These are phyloP conservation scores for Abrostola tripartita DNA, from an alignment of 2,888 invertebrate genomes.

Conservation along the genomic window DNA sequence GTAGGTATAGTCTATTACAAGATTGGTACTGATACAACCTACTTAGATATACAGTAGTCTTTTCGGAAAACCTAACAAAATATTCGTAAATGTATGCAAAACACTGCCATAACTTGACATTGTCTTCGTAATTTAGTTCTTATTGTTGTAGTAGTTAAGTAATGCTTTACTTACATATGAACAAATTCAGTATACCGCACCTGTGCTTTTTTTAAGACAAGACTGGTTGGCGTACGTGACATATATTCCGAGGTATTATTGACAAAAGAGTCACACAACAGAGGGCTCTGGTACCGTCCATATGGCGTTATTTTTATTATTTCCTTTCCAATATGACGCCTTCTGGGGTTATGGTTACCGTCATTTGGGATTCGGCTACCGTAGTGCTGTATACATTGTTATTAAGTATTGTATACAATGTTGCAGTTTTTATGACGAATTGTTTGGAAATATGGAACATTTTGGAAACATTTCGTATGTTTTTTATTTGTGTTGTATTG, in stretches of 20 bases:
- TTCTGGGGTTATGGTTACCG: slow-evolving; percentile 29
- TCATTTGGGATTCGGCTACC: slow-evolving; percentile 47
- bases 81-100: too few species aligned
- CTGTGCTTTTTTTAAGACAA: neutral
- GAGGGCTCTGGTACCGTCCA: slow-evolving; percentile 57
- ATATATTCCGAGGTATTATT: slow-evolving; percentile 40
- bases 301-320: slow-evolving; percentile 71
- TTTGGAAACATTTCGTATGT: neutral
- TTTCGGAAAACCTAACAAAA: too few species aligned
- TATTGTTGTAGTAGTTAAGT: too few species aligned
- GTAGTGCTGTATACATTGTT: slow-evolving; percentile 41
- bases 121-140: too few species aligned
- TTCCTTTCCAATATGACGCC: slow-evolving; percentile 53
- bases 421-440: slow-evolving; percentile 31
- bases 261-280: slow-evolving; percentile 33
- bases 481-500: neutral
- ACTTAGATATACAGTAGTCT: too few species aligned
- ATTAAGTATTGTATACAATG: slow-evolving; percentile 46
- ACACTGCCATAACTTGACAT: too few species aligned
- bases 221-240: slow-evolving; percentile 3
- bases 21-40: too few species aligned
- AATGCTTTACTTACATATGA: neutral
- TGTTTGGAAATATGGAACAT: slow-evolving; percentile 3
- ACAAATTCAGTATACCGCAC: slow-evolving; percentile 17
- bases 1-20: too few species aligned